These are phyloP conservation scores for Sardina pilchardus DNA, from an alignment of 2,113 vertebrate species.

Conservation along the genomic window DNA sequence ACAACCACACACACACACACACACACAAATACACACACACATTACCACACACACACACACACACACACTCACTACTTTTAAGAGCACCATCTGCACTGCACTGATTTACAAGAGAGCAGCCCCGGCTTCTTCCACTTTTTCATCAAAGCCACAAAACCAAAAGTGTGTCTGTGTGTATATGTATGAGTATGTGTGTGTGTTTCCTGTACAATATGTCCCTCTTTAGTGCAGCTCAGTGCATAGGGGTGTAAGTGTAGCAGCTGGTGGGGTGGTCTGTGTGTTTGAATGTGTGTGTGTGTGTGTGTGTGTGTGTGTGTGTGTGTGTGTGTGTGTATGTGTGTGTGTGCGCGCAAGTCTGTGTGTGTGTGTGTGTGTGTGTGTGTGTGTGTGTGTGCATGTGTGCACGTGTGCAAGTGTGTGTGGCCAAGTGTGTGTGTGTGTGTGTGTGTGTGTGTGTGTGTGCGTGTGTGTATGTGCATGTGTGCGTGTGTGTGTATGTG, in stretches of 20 bases:
- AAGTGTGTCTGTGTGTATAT: background rate
- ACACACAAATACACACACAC: background rate
- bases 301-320: background rate
- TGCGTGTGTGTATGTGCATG: background rate
- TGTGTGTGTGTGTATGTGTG: background rate
- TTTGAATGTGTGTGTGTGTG: background rate
- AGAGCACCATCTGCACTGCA: background rate
- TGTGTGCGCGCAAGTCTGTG: background rate
- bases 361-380: background rate
- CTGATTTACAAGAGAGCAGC: too few relatives aligned
- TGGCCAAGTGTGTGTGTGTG: background rate
- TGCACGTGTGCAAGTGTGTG: background rate
- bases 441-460: background rate
- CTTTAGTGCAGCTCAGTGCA: background rate
- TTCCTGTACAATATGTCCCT: background rate
- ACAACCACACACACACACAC: background rate
- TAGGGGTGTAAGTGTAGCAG: background rate
- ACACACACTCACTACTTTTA: background rate
- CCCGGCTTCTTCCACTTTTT: too few relatives aligned
- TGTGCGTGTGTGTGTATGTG: background rate
- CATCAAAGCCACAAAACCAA: too few relatives aligned
- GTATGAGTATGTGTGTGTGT: background rate
- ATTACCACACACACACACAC: background rate
- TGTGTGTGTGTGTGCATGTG: background rate
- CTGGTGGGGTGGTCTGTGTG: slow-evolving; percentile 1